phyloP scores from a whole-genome alignment of 2,797 vertebrate genomes.

The Chloroceryle inda region DNA sequence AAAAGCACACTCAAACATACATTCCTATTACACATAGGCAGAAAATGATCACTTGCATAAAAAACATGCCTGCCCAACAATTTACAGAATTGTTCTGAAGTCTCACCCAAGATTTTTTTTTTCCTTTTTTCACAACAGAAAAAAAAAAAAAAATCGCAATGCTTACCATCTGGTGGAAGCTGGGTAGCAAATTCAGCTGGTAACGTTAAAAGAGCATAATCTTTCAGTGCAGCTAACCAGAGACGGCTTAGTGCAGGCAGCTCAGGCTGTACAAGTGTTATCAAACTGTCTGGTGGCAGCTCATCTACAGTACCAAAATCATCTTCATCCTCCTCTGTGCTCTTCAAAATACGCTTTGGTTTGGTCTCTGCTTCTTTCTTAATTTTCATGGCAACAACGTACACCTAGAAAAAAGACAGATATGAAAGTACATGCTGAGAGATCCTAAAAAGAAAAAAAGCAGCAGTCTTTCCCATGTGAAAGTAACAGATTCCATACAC shows the following conservation, averaged over 20 bases:
- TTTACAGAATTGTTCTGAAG: not conserved
- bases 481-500: not conserved
- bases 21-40: not conserved
- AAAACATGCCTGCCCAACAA: not conserved
- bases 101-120: not conserved
- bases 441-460: not conserved
- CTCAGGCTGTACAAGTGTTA: constrained; percentile 94
- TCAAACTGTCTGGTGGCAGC: constrained; percentile 95
- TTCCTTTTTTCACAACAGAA: not conserved
- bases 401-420: constrained; percentile 85
- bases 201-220: constrained; percentile 95
- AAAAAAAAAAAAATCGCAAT: not conserved
- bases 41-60: not conserved
- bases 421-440: not conserved
- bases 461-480: not conserved
- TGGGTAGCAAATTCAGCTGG: constrained; percentile 98
- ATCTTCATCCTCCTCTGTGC: constrained; percentile 88
- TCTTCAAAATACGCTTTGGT: constrained; percentile 81
- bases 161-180: constrained; percentile 94
- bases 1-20: not conserved
- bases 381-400: constrained; percentile 97
- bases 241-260: constrained; percentile 93
- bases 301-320: constrained; percentile 84
- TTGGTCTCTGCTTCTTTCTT: constrained; percentile 94
- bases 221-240: constrained; percentile 94